Base-by-base conservation (phyloP, 92 coral and sea anemone genomes). In the Palythoa heliodiscus region DNA sequence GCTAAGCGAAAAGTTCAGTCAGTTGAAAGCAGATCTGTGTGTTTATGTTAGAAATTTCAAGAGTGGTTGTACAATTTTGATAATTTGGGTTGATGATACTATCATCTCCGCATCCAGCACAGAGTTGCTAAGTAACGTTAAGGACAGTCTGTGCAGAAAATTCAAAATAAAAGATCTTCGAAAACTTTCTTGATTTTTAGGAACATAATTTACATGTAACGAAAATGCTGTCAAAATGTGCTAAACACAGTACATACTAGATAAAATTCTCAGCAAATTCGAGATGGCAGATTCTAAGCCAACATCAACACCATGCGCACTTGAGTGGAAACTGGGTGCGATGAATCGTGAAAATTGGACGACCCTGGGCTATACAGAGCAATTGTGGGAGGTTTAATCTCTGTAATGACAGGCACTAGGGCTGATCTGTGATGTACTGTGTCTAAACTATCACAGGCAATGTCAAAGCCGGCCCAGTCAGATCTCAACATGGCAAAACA, bases 101-200 rank as follows among this genome's bases (percentile, higher is more conserved):
- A n/a, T n/a, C n/a, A n/a, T n/a, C n/a, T n/a, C n/a, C n/a, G n/a
- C n/a, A n/a, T n/a, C n/a, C n/a, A n/a, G n/a, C n/a, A n/a, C n/a
- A n/a, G n/a, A n/a, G 58, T 67, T 82, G 75, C 86, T 89, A n/a
- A n/a, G n/a, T n/a, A n/a, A n/a, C n/a, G n/a, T n/a, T n/a, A n/a
- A n/a, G n/a, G n/a, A n/a, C n/a, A n/a, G n/a, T n/a, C n/a, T n/a
- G n/a, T n/a, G n/a, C n/a, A n/a, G n/a, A n/a, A n/a, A n/a, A n/a
- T n/a, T 89, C 72, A 84, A 89, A 82, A 89, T 89, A 89, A 89
- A 89, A 77, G 89, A 89, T 78, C 77, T 89, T 64, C 86, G 89
- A 6, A 64, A 70, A 8, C 76, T 89, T 10, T 74, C 86, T 69
- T 85, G 92, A 82, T 85, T 77, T 60, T 60, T 60, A 60, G 86